Base-by-base conservation (phyloP, 2,113 vertebrate species). In the Tamias sibiricus region DNA sequence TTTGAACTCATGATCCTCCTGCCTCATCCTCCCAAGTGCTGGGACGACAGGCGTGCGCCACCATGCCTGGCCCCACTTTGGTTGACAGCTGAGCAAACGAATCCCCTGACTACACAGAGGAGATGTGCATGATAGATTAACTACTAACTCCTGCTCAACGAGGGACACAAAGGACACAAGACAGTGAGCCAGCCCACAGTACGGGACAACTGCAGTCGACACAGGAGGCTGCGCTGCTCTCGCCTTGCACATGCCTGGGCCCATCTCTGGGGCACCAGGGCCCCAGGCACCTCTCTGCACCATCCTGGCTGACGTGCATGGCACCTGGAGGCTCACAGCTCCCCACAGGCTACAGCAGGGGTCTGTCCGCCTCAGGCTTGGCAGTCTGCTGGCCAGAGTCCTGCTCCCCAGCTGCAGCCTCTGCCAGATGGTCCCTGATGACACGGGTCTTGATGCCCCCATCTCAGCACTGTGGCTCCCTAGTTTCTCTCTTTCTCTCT, bases 291-390 rank as follows among this genome's bases (percentile, higher is more conserved):
- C 47, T 16, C 91, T 82, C 92, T 1, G 16, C 81, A 35, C 37
- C 13, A 20, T 19, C 87, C 42, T 6, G 71, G 32, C 89, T 49
- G 28, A 77, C 49, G 62, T 16, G 8, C 14, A 2, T 12, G 47
- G 13, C 12, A 12, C 47, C 8, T 42, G 79, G 22, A 30, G 80
- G 47, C 47, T 49, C 47, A 49, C 47, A 75, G 92, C 94, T 93
- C 75, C 64, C 97, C 93, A 11, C 97, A 68, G 98, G 99, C 99
- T 99, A 99, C 99, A 99, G 99, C 98, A 99, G 99, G 98, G 99
- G 99, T 99, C 99, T 99, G 98, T 99, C 99, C 20, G 99, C 98
- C 98, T 99, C 99, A 92, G 99, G 99, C 98, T 99, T 99, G 98
- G 99, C 99, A 95, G 99, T 99, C 97, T 68, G 44, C 8, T 99